Evolutionary conservation across 2,888 invertebrate species (phyloP).

Genomic region (Ochlodes sylvanus): DNA sequence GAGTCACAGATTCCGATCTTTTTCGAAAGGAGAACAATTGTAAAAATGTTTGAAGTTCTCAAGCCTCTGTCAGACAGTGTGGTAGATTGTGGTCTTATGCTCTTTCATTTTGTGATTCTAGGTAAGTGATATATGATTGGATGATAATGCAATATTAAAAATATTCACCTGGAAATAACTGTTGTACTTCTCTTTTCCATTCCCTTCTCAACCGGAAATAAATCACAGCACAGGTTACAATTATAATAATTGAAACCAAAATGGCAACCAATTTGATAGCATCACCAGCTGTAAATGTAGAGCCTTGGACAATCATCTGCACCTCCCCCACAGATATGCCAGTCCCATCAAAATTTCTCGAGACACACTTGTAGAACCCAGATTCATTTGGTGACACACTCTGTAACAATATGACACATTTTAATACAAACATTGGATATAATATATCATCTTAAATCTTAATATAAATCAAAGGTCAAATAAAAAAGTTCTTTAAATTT

Average conservation of each 20-base stretch:
- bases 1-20: no score
- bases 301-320: conserved; percentile 85
- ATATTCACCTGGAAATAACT: conserved; percentile 62
- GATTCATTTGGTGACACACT: conserved; percentile 86
- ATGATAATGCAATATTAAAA: neutral
- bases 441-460: no score
- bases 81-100: no score
- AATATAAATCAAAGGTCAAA: no score
- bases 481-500: no score
- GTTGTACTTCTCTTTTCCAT: conserved; percentile 70
- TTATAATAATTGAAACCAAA: conserved; percentile 73
- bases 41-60: no score
- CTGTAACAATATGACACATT: conserved; percentile 60
- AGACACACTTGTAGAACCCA: conserved; percentile 87
- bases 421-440: no score
- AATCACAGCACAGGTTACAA: conserved; percentile 72
- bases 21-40: no score
- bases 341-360: conserved; percentile 82
- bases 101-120: no score
- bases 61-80: no score
- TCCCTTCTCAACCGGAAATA: conserved; percentile 73
- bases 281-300: conserved; percentile 69
- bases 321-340: conserved; percentile 83
- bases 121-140: no score
- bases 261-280: conserved; percentile 78